Evolutionary conservation across 2,797 vertebrate genomes (phyloP), one percentile per base, ranked within the genome.

Genomic region (Notamacropus eugenii): DNA sequence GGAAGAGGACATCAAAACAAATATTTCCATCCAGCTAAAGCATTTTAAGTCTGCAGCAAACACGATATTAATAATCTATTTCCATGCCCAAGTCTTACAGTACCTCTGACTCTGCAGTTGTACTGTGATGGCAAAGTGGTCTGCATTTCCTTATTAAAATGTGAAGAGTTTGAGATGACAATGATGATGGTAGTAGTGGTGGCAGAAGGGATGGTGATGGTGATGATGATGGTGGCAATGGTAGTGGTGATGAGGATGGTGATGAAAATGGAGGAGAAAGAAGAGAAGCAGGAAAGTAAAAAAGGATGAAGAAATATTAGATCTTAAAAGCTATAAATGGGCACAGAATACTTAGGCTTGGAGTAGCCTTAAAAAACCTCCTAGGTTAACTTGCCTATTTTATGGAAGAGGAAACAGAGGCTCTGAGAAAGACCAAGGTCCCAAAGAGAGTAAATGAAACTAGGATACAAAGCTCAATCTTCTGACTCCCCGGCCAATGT

Each of bases 1-100:
- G 24, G 92, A 95, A 94, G 96, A 97, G 90, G 94, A 97, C 92
- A 97, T 94, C 93, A 96, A 97, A 97, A 96, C 95, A 97, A 98
- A 95, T 94, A 96, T 97, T 97, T 97, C 91, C 95, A 94, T 95
- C 95, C 95, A 94, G 91, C 94, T 31, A 10, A 46, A 54, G 57
- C 82, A 56, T 93, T 95, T 97, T 82, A 96, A 95, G 95, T 96
- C 1, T 1, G 92, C 0, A 34, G 50, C 82, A 96, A 95, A 92
- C 24, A 59, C 12, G 22, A 93, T 52, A 40, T 56, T 55, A 82
- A 93, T 54, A 31, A 19, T 54, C 54, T 58, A 93, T 54, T 28
- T 67, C 31, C 13, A 54, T 55, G 34, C 0, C 9, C 46, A 10
- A n/a, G 12, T 62, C 40, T 87, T 40, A 87, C 10, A 87, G 74